Evolutionary conservation across 1,140 invertebrate species (phyloP), one percentile per base, ranked within the genome.

Genomic region (Psix sp.): DNA sequence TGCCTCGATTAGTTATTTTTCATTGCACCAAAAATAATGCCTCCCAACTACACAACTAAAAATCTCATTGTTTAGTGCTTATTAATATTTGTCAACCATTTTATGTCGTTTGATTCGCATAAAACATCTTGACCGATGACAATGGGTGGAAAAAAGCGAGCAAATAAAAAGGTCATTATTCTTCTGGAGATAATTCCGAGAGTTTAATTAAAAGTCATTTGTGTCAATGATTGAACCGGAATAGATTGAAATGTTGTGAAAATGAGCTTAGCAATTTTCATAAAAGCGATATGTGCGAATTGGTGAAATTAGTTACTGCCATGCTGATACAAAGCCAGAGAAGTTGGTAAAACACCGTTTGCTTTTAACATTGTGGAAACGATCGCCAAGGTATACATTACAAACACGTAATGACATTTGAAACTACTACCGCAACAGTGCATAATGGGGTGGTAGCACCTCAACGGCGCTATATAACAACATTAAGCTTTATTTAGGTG

Each of bases 401-500:
- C 78, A 68, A 75, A 76, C 67, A 75, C 70, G 77, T 80, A 83
- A 83, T 77, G 80, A 83, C 80, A 75, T 84, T 84, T 78, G 78
- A 83, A 83, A 83, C 77, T 81, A 77, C 76, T 74, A 65, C 76
- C 70, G 76, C 66, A 67, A 66, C 52, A 54, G 65, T 74, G 70
- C 81, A 81, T 83, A 84, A 84, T 83, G 78, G 76, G 59, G 51
- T 68, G 57, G 67, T 63, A 70, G 54, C 68, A 60, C 72, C 72
- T 75, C 72, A 71, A 73, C 62, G 62, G 72, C 71, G 74, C 78
- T 79, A 80, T 82, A 85, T 86, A 86, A 86, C 85, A 86, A 84
- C 82, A 86, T 86, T 82, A 85, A 85, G 83, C 84, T 86, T 85
- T 84, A 86, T 86, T 84, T 86, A 84, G 83, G 82, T 81, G 82